Percentiles rank a stretch among this genome's conserved stretches.
Evolutionary conservation across 2,888 invertebrate genomes (phyloP).

Genomic region (Pogonocherus hispidulus): DNA sequence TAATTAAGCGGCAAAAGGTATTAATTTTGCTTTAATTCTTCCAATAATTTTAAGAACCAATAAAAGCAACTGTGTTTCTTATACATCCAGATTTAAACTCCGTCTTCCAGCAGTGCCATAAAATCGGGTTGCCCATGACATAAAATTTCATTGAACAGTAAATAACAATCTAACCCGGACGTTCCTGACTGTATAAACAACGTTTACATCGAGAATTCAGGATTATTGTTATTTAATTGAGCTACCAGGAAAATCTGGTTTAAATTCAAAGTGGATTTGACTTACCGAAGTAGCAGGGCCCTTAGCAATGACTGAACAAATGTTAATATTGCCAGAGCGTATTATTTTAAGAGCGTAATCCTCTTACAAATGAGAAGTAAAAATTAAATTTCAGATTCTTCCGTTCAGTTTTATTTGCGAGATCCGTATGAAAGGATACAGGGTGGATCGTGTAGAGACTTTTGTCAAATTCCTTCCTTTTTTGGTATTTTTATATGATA

Average conservation of each 20-base stretch:
- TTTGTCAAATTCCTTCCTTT: too few relatives aligned
- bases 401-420: neutral
- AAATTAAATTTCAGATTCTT: slow-evolving; percentile 42
- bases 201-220: neutral
- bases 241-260: neutral
- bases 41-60: too few relatives aligned
- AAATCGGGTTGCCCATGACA: neutral
- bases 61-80: neutral
- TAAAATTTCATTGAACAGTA: slow-evolving; percentile 4
- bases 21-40: too few relatives aligned
- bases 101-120: neutral
- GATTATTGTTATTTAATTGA: slow-evolving; percentile 4
- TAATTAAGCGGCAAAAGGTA: too few relatives aligned
- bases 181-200: neutral
- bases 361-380: slow-evolving; percentile 46
- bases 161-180: neutral
- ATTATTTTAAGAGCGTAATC: slow-evolving; percentile 41
- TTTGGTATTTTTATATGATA: too few relatives aligned
- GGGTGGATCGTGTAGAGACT: too few relatives aligned
- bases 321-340: slow-evolving; percentile 44
- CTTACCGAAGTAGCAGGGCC: neutral
- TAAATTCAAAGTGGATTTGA: slow-evolving; percentile 4
- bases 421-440: neutral
- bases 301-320: slow-evolving; percentile 21
- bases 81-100: neutral